Base-by-base conservation (phyloP, 1,140 invertebrate species). In the Drosophila suzukii region DNA sequence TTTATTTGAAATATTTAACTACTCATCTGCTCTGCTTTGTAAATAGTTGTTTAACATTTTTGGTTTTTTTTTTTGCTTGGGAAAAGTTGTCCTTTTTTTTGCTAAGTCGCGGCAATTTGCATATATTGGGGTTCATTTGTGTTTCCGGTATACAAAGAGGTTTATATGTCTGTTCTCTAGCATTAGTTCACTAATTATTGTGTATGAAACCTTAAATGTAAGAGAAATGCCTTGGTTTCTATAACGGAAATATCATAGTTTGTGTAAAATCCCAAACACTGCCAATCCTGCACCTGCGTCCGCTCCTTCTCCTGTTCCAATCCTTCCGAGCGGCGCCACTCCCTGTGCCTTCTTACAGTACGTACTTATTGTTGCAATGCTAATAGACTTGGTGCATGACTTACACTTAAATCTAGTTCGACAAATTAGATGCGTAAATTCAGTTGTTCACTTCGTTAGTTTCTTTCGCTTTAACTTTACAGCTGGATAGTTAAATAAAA, bases 161-260 rank as follows among this genome's bases (percentile, higher is more conserved):
- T 81, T 57, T 77, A 75, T 84, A 63, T 78, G 51, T 80, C 59
- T 81, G 74, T 76, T 88, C 68, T 82, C 79, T 86, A 82, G 83
- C 83, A 83, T 89, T 86, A 86, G 79, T 86, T 88, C 60, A 74
- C 83, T 86, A 88, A 88, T 86, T 86, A 86, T 86, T 86, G 83
- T 86, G 83, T 86, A 86, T 86, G 83, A 86, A 86, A 86, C 83
- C 83, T 86, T 86, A 86, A 83, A 86, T 83, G 51, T 86, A 86
- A 88, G 80, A 86, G 83, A 86, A 86, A 86, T 86, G 83, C 83
- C 50, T 83, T 71, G 83, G 84, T 89, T 86, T 89, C 75, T 88
- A 70, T 82, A 83, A 73, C 67, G 84, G 79, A 86, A 89, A 83
- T 75, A 86, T 81, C 51, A 70, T 86, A 62, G 72, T 80, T 71